Percentiles rank a stretch among this genome's conserved stretches.
These are phyloP conservation scores for Anser brachyrhynchus DNA, from an alignment of 2,113 vertebrate species.

Conservation along the genomic window DNA sequence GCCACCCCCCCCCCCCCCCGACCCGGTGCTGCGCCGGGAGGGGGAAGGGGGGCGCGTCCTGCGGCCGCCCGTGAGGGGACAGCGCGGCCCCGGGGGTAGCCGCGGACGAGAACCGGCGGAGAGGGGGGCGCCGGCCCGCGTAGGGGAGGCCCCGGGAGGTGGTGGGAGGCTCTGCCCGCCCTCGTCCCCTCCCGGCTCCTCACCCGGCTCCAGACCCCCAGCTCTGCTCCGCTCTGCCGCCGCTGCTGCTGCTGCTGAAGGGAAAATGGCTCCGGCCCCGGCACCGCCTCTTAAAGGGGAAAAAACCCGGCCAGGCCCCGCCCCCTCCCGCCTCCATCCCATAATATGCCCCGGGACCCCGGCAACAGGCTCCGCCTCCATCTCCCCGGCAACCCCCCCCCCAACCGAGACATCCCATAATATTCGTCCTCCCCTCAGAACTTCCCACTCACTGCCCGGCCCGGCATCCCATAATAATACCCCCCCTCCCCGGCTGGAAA, in stretches of 20 bases:
- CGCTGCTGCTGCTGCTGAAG: conserved; percentile 70
- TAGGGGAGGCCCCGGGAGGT: neutral
- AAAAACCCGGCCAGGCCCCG: conserved; percentile 71
- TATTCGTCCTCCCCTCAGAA: conserved; percentile 63
- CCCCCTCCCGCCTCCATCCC: conserved; percentile 76
- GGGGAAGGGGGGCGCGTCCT: conserved; percentile 2
- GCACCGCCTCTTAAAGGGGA: conserved; percentile 79
- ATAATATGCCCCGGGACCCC: conserved; percentile 68
- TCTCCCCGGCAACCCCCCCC: conserved; percentile 69
- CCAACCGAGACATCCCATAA: conserved; percentile 75
- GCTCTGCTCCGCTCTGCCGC: conserved; percentile 32
- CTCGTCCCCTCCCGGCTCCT: neutral
- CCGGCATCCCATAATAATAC: conserved; percentile 76
- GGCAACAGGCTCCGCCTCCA: conserved; percentile 15
- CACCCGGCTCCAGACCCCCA: neutral
- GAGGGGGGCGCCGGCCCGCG: neutral
- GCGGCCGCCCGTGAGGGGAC: neutral
- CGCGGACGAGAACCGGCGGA: neutral
- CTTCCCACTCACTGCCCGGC: conserved; percentile 54
- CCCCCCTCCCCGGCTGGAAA: conserved; percentile 49
- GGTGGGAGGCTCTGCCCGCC: neutral
- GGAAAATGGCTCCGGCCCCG: conserved; percentile 80
- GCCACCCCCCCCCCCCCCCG: neutral
- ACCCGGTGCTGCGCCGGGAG: neutral
- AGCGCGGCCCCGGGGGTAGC: neutral